Conservation (phyloP, 2,113 vertebrate genomes). For the Chlamydotis undulata region DNA sequence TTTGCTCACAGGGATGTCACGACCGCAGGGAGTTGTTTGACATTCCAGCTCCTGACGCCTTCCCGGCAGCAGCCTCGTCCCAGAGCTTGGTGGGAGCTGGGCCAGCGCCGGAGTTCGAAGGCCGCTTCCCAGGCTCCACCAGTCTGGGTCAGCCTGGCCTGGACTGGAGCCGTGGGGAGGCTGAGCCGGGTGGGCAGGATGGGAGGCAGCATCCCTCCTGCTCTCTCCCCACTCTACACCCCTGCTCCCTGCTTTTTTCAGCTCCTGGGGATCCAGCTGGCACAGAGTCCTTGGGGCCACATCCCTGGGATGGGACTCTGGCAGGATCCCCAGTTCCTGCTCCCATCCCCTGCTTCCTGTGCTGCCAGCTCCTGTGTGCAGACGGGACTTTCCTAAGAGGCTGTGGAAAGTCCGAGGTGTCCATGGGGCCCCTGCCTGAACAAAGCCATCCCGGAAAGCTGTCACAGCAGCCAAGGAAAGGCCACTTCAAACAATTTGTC, state of each 20-base stretch:
- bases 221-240: background rate
- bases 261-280: background rate
- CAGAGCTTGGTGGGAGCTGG: background rate
- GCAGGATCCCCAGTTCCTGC: background rate
- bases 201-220: background rate
- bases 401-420: background rate
- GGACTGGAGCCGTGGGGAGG: background rate
- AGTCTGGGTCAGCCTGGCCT: slow-evolving; percentile 6
- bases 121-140: background rate
- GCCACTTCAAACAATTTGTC: slow-evolving; percentile 8
- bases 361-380: background rate
- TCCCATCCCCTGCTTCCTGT: background rate
- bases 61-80: background rate
- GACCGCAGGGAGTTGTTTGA: slow-evolving; percentile 34
- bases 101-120: background rate
- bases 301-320: background rate
- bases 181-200: fast-evolving
- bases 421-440: background rate
- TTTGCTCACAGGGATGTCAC: slow-evolving; percentile 34
- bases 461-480: background rate
- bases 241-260: background rate
- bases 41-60: background rate
- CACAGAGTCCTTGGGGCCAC: background rate
- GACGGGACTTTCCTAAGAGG: background rate
- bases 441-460: background rate